Percentiles rank a stretch among this genome's conserved stretches.
Evolutionary conservation across 2,113 vertebrate species (phyloP).

Genomic region (Burhinus bistriatus): DNA sequence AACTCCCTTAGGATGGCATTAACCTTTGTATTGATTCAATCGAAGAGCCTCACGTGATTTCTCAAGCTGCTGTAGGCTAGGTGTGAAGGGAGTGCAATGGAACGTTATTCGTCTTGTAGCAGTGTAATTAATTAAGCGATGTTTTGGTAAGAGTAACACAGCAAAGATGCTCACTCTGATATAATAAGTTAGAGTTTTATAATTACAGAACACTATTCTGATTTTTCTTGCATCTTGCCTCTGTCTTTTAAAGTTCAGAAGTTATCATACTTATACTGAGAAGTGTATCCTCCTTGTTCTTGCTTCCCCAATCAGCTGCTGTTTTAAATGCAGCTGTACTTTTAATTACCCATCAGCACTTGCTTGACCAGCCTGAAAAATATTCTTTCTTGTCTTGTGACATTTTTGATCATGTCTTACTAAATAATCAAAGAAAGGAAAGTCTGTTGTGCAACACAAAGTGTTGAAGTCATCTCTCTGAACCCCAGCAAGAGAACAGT

Average conservation of each 20-base stretch:
- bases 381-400: background rate
- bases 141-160: background rate
- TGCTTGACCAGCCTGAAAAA: background rate
- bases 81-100: background rate
- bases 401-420: background rate
- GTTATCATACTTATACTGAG: background rate
- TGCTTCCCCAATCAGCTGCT: background rate
- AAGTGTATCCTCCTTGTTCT: background rate
- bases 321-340: background rate
- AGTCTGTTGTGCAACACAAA: background rate
- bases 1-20: conserved; percentile 24
- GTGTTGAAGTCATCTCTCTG: fast-evolving
- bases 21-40: conserved; percentile 25
- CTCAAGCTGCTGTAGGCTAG: background rate
- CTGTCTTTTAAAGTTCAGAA: background rate
- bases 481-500: background rate
- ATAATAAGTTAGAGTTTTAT: background rate
- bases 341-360: background rate
- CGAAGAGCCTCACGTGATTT: background rate
- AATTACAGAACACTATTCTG: background rate
- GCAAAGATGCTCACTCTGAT: background rate
- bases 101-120: background rate
- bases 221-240: background rate
- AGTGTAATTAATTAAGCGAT: conserved; percentile 13
- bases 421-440: background rate